Conservation (phyloP, 2,113 vertebrate species). For the Morone saxatilis region DNA sequence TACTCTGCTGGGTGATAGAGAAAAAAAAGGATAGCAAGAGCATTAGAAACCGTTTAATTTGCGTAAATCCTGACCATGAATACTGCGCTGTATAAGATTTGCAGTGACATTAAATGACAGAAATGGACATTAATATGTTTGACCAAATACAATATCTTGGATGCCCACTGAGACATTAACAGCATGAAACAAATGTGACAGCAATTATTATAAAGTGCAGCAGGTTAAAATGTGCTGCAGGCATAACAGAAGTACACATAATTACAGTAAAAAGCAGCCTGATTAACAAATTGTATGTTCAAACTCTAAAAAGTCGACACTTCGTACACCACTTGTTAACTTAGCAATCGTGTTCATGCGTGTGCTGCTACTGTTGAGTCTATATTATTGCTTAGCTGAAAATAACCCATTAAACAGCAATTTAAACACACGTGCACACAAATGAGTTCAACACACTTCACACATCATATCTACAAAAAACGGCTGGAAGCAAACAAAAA, state of each 20-base stretch:
- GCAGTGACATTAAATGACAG: background rate
- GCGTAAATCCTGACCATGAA: background rate
- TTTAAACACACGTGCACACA: constrained; percentile 14
- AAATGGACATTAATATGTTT: background rate
- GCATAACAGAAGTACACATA: background rate
- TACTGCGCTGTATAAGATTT: background rate
- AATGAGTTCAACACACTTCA: constrained; percentile 32
- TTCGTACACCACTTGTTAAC: background rate
- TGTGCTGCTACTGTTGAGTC: background rate
- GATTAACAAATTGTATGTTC: background rate
- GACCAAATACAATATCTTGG: background rate
- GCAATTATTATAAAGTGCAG: constrained; percentile 1
- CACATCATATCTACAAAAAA: constrained; percentile 17
- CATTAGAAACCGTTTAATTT: constrained; percentile 25
- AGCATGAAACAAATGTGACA: constrained; percentile 15
- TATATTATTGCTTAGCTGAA: background rate
- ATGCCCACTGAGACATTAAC: background rate
- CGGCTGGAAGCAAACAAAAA: constrained; percentile 37
- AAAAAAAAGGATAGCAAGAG: constrained; percentile 20
- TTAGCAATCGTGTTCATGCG: constrained; percentile 4
- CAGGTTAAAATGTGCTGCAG: constrained; percentile 32
- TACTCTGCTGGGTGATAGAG: constrained; percentile 86
- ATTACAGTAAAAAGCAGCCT: constrained; percentile 11
- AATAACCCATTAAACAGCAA: background rate
- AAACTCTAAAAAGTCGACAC: background rate